A percentile compares a stretch with the other conserved stretches of the same genome.
Evolutionary conservation across 2,888 invertebrate species (phyloP).

Genomic region (Noctua janthina): DNA sequence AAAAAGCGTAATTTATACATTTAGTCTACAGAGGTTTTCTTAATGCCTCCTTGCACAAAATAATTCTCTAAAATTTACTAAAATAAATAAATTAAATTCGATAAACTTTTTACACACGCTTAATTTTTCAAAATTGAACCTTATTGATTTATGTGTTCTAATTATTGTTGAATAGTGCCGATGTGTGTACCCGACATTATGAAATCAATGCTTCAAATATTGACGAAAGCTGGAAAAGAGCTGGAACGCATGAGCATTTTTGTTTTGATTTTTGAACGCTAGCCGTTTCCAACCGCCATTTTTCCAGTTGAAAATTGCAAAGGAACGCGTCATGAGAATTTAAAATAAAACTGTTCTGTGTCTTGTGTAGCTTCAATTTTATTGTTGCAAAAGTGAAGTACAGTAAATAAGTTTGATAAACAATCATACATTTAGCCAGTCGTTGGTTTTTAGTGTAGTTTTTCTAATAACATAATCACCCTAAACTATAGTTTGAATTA

Average conservation of each 20-base stretch:
- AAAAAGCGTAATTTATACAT: too few relatives aligned
- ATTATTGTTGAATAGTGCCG: too few relatives aligned
- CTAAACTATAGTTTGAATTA: background rate
- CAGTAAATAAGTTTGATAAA: background rate
- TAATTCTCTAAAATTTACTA: too few relatives aligned
- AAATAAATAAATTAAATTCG: too few relatives aligned
- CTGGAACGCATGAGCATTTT: constrained; percentile 25
- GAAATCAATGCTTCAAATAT: constrained; percentile 3
- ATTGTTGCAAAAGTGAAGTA: constrained; percentile 9
- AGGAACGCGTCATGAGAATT: constrained; percentile 13
- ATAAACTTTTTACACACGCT: too few relatives aligned
- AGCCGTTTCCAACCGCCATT: constrained; percentile 55
- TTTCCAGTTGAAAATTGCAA: constrained; percentile 20
- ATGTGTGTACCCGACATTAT: constrained; percentile 8
- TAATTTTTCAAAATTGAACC: background rate
- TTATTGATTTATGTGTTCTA: too few relatives aligned
- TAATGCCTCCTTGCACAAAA: too few relatives aligned
- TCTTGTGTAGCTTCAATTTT: background rate
- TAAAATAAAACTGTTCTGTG: background rate
- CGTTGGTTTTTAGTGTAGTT: constrained; percentile 3
- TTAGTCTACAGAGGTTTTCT: too few relatives aligned
- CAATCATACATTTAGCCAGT: background rate
- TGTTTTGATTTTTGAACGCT: constrained; percentile 55
- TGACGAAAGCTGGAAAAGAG: rapidly evolving
- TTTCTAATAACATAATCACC: background rate